These are phyloP conservation scores for Aplysina aerophoba DNA, from an alignment of 37 sponge, comb jelly and placozoan species.

Conservation along the genomic window DNA sequence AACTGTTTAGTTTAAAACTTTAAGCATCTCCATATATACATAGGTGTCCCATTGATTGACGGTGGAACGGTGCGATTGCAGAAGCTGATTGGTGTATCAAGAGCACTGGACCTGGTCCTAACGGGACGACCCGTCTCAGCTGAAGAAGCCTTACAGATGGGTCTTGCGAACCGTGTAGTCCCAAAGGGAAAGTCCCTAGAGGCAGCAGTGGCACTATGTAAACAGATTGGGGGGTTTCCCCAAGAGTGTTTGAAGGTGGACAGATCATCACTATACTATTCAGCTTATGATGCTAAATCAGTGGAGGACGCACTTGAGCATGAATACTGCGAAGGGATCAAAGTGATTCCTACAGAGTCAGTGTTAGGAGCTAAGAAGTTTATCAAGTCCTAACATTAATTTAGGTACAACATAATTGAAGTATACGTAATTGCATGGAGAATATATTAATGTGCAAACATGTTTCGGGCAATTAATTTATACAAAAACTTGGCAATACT, in stretches of 20 bases:
- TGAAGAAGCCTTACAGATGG: conserved; percentile 54
- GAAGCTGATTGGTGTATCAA: conserved; percentile 71
- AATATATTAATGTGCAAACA: too few species aligned
- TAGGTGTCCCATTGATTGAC: conserved; percentile 81
- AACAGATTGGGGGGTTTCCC: conserved; percentile 60
- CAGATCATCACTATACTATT: conserved; percentile 39
- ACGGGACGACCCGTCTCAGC: conserved; percentile 71
- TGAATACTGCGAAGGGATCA: conserved; percentile 30
- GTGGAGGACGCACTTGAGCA: conserved; percentile 22
- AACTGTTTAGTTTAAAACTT: too few species aligned
- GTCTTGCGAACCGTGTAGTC: conserved; percentile 69
- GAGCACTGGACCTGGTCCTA: conserved; percentile 78
- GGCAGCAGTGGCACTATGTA: conserved; percentile 55
- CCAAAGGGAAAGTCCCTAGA: conserved; percentile 43
- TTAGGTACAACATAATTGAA: too few species aligned
- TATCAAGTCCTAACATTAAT: too few species aligned
- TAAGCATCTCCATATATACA: background rate
- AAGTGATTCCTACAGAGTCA: conserved; percentile 21
- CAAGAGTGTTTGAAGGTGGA: conserved; percentile 64
- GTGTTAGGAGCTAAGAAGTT: conserved; percentile 30
- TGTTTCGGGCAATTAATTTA: too few species aligned
- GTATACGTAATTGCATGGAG: too few species aligned
- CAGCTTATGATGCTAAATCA: conserved; percentile 8
- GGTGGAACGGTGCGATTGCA: conserved; percentile 78
- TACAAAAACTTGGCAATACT: too few species aligned